phyloP scores from a whole-genome alignment of 2,888 invertebrate genomes.

The Ornithoptera alexandrae region DNA sequence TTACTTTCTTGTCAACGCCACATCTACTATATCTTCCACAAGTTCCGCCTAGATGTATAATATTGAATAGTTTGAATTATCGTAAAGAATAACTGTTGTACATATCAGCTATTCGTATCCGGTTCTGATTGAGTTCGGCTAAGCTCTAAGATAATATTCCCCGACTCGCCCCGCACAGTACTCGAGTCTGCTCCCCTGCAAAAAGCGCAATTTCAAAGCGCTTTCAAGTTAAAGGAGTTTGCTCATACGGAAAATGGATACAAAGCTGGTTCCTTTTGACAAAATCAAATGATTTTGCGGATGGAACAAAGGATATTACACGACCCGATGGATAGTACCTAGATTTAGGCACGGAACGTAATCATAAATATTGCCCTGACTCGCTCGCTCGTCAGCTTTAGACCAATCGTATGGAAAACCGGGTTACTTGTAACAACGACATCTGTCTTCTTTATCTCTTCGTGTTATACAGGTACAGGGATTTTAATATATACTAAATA shows the following conservation, averaged over 20 bases:
- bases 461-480: not conserved
- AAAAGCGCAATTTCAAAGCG: conserved; percentile 35
- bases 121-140: not conserved
- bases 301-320: conserved; percentile 39
- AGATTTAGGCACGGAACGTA: conserved; percentile 12
- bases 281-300: conserved; percentile 37
- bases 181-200: conserved; percentile 24
- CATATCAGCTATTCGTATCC: no score
- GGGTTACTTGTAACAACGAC: not conserved
- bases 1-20: no score
- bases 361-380: conserved; percentile 10
- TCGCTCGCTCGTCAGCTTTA: conserved; percentile 1
- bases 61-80: no score
- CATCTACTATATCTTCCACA: no score
- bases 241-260: conserved; percentile 43
- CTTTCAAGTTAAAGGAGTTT: conserved; percentile 35
- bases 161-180: conserved; percentile 5
- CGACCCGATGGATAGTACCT: conserved; percentile 25
- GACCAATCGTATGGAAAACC: conserved; percentile 13
- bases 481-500: no score
- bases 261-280: conserved; percentile 40
- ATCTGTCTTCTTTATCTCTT: not conserved
- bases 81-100: no score
- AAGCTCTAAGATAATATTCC: conserved; percentile 15
- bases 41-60: no score